Evolutionary conservation across 2,113 vertebrate genomes (phyloP).

Genomic region (Halcyon malimbica): DNA sequence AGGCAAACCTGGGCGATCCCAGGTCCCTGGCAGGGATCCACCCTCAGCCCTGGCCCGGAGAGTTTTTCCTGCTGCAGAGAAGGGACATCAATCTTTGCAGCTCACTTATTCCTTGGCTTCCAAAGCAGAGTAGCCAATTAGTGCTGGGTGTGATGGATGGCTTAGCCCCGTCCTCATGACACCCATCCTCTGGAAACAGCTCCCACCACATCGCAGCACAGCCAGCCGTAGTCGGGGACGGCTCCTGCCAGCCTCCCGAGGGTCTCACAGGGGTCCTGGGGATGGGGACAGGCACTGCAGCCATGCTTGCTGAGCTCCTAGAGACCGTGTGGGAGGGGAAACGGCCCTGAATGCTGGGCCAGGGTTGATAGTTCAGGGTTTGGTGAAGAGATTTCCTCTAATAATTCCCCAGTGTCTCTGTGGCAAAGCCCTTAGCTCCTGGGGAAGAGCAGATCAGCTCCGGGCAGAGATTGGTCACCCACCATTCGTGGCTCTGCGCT

Average conservation of each 20-base stretch:
- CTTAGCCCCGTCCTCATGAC: conserved; percentile 29
- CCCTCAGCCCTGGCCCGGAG: neutral
- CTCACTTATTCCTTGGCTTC: conserved; percentile 48
- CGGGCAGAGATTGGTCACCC: neutral
- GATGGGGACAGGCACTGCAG: neutral
- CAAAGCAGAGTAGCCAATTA: conserved; percentile 35
- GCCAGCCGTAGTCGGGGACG: accelerated
- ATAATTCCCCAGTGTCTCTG: neutral
- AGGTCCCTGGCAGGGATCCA: conserved; percentile 40
- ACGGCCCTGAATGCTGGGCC: neutral
- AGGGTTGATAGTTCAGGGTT: neutral
- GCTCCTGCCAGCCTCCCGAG: neutral
- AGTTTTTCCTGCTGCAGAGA: conserved; percentile 28
- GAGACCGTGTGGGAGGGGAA: neutral
- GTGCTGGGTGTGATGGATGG: conserved; percentile 49
- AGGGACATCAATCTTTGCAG: conserved; percentile 42
- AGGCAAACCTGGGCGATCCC: neutral
- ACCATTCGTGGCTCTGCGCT: neutral
- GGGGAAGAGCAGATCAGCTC: neutral
- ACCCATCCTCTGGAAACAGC: neutral
- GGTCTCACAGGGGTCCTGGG: neutral
- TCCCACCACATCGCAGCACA: neutral
- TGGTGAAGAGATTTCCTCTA: neutral
- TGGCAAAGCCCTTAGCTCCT: neutral
- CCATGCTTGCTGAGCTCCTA: neutral